Evolutionary conservation across 2,888 invertebrate genomes (phyloP).

Genomic region (Morpho deidamia): DNA sequence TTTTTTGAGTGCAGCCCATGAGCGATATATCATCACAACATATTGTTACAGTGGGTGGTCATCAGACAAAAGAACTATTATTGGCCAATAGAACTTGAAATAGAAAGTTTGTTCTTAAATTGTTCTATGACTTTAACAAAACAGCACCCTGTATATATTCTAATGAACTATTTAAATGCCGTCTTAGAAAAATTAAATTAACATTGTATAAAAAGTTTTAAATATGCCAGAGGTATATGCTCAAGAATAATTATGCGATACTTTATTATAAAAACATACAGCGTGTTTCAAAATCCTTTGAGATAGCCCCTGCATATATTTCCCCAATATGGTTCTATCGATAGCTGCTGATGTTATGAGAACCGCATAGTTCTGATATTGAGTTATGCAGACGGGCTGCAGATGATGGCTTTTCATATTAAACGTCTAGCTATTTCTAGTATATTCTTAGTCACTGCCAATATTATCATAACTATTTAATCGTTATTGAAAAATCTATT

Average conservation of each 20-base stretch:
- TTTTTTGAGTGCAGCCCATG: too few relatives aligned
- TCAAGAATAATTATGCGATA: neutral
- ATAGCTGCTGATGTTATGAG: conserved; percentile 34
- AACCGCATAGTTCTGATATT: conserved; percentile 66
- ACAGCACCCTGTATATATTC: too few relatives aligned
- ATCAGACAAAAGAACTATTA: too few relatives aligned
- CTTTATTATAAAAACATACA: neutral
- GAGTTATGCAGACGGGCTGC: conserved; percentile 67
- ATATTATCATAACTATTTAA: conserved; percentile 17
- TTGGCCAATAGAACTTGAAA: too few relatives aligned
- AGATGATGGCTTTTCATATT: conserved; percentile 37
- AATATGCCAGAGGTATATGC: neutral
- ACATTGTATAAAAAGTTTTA: too few relatives aligned
- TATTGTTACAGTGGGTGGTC: too few relatives aligned
- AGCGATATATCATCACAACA: too few relatives aligned
- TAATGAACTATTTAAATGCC: too few relatives aligned
- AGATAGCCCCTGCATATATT: conserved; percentile 9
- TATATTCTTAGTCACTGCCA: conserved; percentile 13
- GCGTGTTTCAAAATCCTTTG: conserved; percentile 13
- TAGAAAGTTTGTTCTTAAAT: too few relatives aligned
- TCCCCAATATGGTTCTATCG: conserved; percentile 17
- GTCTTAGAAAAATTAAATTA: too few relatives aligned
- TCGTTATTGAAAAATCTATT: conserved; percentile 7
- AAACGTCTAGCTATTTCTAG: conserved; percentile 46
- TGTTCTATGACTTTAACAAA: too few relatives aligned